Conservation (phyloP, 2,113 vertebrate genomes). For the Rynchops niger region DNA sequence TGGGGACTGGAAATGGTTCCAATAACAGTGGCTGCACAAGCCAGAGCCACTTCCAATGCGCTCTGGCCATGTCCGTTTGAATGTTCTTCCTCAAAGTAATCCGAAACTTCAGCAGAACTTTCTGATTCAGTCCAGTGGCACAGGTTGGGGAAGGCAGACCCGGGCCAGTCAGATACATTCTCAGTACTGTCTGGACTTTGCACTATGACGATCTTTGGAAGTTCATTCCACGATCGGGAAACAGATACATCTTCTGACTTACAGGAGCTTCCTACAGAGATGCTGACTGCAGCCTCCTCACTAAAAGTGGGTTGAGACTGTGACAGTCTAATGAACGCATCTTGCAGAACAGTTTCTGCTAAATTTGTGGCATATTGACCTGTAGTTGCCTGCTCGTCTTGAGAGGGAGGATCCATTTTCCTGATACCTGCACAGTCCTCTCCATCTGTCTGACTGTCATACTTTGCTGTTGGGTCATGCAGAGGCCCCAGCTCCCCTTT, state of each 20-base stretch:
- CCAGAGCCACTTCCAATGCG: slow-evolving; percentile 87
- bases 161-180: slow-evolving; percentile 79
- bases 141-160: slow-evolving; percentile 58
- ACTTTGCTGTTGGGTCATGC: not conserved
- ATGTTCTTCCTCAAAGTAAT: slow-evolving; percentile 44
- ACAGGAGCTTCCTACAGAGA: slow-evolving; percentile 65
- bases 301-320: slow-evolving; percentile 82
- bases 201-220: slow-evolving; percentile 95
- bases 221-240: slow-evolving; percentile 84
- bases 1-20: slow-evolving; percentile 92
- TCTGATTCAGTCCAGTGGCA: slow-evolving; percentile 64
- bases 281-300: slow-evolving; percentile 78
- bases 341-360: slow-evolving; percentile 93
- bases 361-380: slow-evolving; percentile 92
- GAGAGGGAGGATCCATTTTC: not conserved
- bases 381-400: slow-evolving; percentile 69
- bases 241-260: slow-evolving; percentile 59
- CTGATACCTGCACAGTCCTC: not conserved
- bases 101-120: slow-evolving; percentile 24
- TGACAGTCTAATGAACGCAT: slow-evolving; percentile 92
- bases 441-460: slow-evolving; percentile 1
- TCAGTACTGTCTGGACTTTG: slow-evolving; percentile 92
- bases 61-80: slow-evolving; percentile 70
- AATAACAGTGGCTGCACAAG: slow-evolving; percentile 90
- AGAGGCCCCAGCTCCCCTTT: slow-evolving; percentile 9